These are phyloP conservation scores for Ischnura elegans DNA, from an alignment of 2,888 invertebrate genomes.

Conservation along the genomic window DNA sequence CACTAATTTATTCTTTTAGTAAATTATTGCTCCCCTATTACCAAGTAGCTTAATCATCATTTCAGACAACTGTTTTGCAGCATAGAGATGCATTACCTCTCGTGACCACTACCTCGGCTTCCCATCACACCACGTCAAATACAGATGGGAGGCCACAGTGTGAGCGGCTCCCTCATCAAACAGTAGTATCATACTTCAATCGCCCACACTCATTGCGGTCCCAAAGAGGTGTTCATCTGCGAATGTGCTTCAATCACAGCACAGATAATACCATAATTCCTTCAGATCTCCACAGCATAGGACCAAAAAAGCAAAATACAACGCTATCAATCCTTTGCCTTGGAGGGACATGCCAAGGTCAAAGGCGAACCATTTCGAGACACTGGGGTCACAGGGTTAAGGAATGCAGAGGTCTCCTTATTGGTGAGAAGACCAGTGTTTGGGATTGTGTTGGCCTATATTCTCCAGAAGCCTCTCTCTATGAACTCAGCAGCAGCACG, in stretches of 20 bases:
- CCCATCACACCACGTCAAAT: conserved; percentile 21
- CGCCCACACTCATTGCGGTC: neutral
- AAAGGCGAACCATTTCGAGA: neutral
- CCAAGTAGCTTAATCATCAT: conserved; percentile 49
- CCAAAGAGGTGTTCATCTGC: neutral
- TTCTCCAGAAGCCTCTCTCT: neutral
- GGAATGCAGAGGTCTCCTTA: neutral
- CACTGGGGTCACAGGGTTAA: neutral
- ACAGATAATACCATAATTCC: neutral
- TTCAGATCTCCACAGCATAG: neutral
- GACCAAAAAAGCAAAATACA: neutral
- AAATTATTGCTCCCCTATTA: conserved; percentile 53
- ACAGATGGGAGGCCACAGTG: neutral
- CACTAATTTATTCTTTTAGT: conserved; percentile 13
- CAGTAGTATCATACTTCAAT: neutral
- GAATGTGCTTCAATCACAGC: neutral
- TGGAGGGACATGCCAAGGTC: neutral
- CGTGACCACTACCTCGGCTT: neutral
- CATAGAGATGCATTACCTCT: conserved; percentile 41
- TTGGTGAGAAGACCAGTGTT: no score
- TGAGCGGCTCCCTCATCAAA: neutral
- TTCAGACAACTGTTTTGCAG: conserved; percentile 18
- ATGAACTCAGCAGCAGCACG: neutral
- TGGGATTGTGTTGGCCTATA: no score
- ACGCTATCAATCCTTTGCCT: neutral